Base-by-base conservation (phyloP, 2,888 invertebrate species). In the Metopia argyrocephala region DNA sequence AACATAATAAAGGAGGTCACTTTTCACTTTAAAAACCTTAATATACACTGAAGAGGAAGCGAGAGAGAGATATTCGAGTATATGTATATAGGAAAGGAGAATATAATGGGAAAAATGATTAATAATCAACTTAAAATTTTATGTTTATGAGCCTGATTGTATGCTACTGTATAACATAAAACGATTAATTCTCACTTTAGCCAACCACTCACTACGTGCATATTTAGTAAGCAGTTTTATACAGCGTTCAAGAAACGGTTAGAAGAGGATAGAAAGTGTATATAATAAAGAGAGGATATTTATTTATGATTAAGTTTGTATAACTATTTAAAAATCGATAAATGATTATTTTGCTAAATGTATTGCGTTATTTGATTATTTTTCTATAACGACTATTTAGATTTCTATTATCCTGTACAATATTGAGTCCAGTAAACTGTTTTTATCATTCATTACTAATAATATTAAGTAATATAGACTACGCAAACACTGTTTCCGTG, bases 21-120 rank as follows among this genome's bases (percentile, higher is more conserved):
- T 38, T 9, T 38, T 15, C 38, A 9, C 12, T 6, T 12, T 38
- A 12, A 12, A 38, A 0, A 1, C 3, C 15, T 12, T 3, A 15
- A 25, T 25, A 21, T 12, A 25, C n/a, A 23, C 25, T 21, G 12
- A 6, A 12, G 23, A 56, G 45, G 20, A 12, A n/a, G 15, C 18
- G 15, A 2, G 1, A 25, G 31, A 50, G 1, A n/a, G 18, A 28
- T 21, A 66, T 9, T 23, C 12, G n/a, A 7, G 31, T 20, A 61
- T 46, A 52, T 20, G 9, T 27, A 4, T 46, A 31, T 48, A 65
- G 65, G 50, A 31, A 52, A 7, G 15, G 59, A 20, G 4, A 21
- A 31, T 28, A 50, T 27, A 54, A 70, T 59, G 38, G 48, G 61
- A 48, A 70, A n/a, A 75, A 70, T 79, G 57, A 75, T 70, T 75